These are phyloP conservation scores for Mercenaria mercenaria DNA, from an alignment of 1,140 invertebrate genomes.

Conservation along the genomic window DNA sequence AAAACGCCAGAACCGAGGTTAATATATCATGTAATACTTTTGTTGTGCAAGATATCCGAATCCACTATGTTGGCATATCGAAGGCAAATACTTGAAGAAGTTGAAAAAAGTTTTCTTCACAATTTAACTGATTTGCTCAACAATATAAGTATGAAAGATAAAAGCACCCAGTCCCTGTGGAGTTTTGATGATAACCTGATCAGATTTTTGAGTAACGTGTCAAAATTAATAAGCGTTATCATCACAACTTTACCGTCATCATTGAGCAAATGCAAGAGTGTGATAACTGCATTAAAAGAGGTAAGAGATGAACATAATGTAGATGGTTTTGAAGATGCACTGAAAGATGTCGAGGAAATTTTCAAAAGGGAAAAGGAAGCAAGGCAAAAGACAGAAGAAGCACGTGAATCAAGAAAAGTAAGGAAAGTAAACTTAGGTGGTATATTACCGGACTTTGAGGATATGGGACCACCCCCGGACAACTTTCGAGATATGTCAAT, in stretches of 20 bases:
- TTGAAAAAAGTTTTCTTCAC: not conserved
- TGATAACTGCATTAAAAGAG: not conserved
- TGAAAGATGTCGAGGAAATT: not conserved
- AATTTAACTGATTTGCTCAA: not conserved
- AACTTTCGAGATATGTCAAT: conserved; percentile 82
- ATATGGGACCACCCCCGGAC: conserved; percentile 73
- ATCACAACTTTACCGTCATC: not conserved
- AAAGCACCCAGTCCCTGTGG: not conserved
- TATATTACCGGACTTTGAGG: not conserved
- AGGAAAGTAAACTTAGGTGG: too few species aligned
- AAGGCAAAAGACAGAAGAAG: not conserved
- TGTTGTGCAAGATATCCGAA: not conserved
- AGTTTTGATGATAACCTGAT: not conserved
- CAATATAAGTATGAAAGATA: conserved; percentile 22
- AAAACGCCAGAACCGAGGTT: not conserved
- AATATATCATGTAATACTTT: not conserved
- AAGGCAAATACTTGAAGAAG: conserved; percentile 2
- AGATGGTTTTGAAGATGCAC: not conserved
- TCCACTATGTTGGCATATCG: not conserved
- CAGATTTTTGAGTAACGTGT: not conserved
- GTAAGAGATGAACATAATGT: not conserved
- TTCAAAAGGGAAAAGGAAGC: not conserved
- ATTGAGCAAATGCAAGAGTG: not conserved
- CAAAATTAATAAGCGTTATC: not conserved
- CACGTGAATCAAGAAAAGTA: not conserved